These are phyloP conservation scores for Hippoglossus hippoglossus DNA, from an alignment of 2,797 vertebrate genomes.

Conservation along the genomic window DNA sequence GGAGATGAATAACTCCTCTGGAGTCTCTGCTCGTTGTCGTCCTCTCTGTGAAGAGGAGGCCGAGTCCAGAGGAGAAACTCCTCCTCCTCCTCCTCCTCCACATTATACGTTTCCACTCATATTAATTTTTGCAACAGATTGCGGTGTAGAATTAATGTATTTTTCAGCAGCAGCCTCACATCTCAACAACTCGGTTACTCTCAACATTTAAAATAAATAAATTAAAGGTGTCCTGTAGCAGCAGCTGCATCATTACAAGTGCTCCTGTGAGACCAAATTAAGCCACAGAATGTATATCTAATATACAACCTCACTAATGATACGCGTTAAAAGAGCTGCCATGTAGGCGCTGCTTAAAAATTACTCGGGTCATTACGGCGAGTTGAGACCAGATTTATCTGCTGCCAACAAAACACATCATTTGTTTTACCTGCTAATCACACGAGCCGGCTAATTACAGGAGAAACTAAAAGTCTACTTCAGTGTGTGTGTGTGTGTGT, in stretches of 20 bases:
- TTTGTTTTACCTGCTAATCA: slow-evolving; percentile 84
- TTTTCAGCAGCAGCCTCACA: slow-evolving; percentile 62
- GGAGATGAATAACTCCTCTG: slow-evolving; percentile 51
- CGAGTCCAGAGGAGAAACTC: slow-evolving; percentile 5
- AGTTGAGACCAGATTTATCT: slow-evolving; percentile 85
- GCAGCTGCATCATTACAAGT: slow-evolving; percentile 82
- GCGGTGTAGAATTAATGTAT: slow-evolving; percentile 64
- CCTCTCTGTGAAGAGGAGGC: too few species aligned
- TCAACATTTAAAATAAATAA: slow-evolving; percentile 86
- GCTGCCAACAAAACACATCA: slow-evolving; percentile 79
- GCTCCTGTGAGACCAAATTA: slow-evolving; percentile 85
- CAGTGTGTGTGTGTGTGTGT: slow-evolving; percentile 11
- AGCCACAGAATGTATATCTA: slow-evolving; percentile 83
- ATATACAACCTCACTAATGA: slow-evolving; percentile 85
- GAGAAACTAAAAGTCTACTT: slow-evolving; percentile 57
- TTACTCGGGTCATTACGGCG: slow-evolving; percentile 84
- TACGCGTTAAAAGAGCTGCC: slow-evolving; percentile 77
- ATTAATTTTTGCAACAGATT: slow-evolving; percentile 70
- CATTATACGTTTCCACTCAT: slow-evolving; percentile 48
- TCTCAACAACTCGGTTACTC: slow-evolving; percentile 83
- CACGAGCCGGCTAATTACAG: slow-evolving; percentile 79
- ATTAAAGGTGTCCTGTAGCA: slow-evolving; percentile 78
- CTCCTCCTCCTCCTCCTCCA: slow-evolving; percentile 1
- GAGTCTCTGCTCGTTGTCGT: not conserved
- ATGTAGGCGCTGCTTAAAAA: slow-evolving; percentile 83